These are phyloP conservation scores for Poecilia gillii DNA, from an alignment of 2,797 vertebrate species.

Conservation along the genomic window DNA sequence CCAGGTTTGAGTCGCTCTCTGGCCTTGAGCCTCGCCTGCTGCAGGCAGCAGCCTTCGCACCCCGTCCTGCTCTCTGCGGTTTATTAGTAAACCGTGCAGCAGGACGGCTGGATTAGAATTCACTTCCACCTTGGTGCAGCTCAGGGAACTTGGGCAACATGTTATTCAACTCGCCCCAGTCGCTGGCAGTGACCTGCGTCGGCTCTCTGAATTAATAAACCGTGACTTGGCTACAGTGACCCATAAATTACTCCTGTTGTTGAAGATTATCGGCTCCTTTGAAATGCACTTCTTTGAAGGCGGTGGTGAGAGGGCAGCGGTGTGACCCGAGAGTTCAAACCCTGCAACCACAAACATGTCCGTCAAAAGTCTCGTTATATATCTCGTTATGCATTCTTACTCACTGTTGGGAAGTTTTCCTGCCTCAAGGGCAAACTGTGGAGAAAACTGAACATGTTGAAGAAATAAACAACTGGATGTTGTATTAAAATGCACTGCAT, in stretches of 20 bases:
- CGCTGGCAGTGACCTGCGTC: constrained; percentile 39
- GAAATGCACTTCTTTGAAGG: constrained; percentile 34
- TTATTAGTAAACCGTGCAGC: constrained; percentile 63
- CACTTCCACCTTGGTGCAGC: constrained; percentile 46
- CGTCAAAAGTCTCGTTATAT: constrained; percentile 9
- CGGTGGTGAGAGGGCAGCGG: constrained; percentile 22
- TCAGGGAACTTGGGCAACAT: constrained; percentile 52
- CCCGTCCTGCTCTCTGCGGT: constrained; percentile 42
- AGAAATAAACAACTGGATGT: constrained; percentile 29
- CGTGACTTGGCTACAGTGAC: constrained; percentile 57
- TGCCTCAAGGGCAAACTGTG: constrained; percentile 15
- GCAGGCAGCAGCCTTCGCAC: constrained; percentile 1
- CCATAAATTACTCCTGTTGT: constrained; percentile 57
- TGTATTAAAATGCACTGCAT: constrained; percentile 38
- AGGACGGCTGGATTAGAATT: constrained; percentile 58
- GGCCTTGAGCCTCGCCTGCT: constrained; percentile 36
- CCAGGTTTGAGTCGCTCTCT: constrained; percentile 33
- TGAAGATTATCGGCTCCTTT: constrained; percentile 38
- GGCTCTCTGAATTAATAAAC: constrained; percentile 49
- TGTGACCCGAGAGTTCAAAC: constrained; percentile 40
- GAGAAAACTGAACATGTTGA: constrained; percentile 12
- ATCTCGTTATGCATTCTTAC: constrained; percentile 1
- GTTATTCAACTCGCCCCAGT: constrained; percentile 45
- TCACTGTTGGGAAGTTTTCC: not conserved
- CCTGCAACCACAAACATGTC: constrained; percentile 28